These are phyloP conservation scores for Mobula birostris DNA, from an alignment of 2,113 vertebrate genomes.

Conservation along the genomic window DNA sequence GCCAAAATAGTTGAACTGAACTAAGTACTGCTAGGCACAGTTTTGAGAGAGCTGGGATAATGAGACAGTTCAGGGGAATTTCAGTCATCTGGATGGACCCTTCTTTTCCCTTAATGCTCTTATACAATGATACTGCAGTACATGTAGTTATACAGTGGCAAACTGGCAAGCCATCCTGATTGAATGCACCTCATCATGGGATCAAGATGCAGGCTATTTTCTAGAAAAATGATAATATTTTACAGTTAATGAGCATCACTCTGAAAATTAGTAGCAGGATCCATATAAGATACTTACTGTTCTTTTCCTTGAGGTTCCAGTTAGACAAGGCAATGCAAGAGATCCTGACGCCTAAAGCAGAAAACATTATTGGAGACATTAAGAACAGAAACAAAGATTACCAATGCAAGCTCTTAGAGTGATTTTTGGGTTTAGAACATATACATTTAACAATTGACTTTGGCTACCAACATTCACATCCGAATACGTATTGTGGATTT, in stretches of 20 bases:
- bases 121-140: background rate
- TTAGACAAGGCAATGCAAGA: constrained; percentile 86
- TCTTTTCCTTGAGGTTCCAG: constrained; percentile 93
- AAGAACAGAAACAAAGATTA: background rate
- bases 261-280: background rate
- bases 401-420: background rate
- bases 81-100: background rate
- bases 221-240: background rate
- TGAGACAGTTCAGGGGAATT: background rate
- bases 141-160: background rate
- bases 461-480: too few species aligned
- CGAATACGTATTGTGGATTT: too few species aligned
- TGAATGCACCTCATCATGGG: background rate
- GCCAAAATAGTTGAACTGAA: too few species aligned
- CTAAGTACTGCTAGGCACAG: background rate
- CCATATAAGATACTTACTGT: constrained; percentile 70
- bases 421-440: too few species aligned
- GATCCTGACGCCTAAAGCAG: constrained; percentile 72
- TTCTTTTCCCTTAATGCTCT: background rate
- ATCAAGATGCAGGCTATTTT: background rate
- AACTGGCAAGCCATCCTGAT: background rate
- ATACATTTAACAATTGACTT: too few species aligned
- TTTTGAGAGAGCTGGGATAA: background rate
- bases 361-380: background rate
- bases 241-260: background rate